These are phyloP conservation scores for Paralichthys olivaceus DNA, from an alignment of 2,113 vertebrate genomes.

Conservation along the genomic window DNA sequence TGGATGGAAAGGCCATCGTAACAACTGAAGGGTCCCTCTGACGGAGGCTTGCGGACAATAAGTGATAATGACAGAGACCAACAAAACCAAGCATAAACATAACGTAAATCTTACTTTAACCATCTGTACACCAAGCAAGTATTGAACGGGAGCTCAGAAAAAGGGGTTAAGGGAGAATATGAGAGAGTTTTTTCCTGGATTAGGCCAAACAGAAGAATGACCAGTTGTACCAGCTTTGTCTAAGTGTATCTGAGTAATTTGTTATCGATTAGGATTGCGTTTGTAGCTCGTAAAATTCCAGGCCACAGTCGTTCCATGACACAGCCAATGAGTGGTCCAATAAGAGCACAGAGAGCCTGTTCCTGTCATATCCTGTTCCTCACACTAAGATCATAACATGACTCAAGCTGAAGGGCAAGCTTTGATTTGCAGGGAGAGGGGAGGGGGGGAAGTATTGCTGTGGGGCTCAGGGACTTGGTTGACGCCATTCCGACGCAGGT, in stretches of 20 bases:
- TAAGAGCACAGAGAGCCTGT: constrained; percentile 5
- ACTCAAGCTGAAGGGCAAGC: constrained; percentile 48
- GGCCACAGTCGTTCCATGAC: not conserved
- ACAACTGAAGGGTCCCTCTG: not conserved
- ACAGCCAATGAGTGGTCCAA: not conserved
- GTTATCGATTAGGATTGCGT: constrained; percentile 1
- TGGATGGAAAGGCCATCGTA: not conserved
- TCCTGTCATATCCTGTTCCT: constrained; percentile 54
- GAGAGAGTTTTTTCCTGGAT: not conserved
- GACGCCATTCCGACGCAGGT: constrained; percentile 74
- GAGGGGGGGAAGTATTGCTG: constrained; percentile 48
- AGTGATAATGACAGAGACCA: constrained; percentile 1
- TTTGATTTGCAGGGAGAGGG: constrained; percentile 23
- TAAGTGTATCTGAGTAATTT: not conserved
- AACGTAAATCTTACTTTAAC: not conserved
- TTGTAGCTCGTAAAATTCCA: not conserved
- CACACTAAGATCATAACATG: constrained; percentile 35
- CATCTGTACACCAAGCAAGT: not conserved
- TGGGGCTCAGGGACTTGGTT: constrained; percentile 61
- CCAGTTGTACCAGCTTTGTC: not conserved
- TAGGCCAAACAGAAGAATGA: not conserved
- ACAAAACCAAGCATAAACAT: not conserved
- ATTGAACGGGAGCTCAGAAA: not conserved
- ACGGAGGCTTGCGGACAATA: not conserved
- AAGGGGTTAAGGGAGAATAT: not conserved